Base-by-base conservation (phyloP, 2,888 invertebrate species). In the Drosophila eohydei region DNA sequence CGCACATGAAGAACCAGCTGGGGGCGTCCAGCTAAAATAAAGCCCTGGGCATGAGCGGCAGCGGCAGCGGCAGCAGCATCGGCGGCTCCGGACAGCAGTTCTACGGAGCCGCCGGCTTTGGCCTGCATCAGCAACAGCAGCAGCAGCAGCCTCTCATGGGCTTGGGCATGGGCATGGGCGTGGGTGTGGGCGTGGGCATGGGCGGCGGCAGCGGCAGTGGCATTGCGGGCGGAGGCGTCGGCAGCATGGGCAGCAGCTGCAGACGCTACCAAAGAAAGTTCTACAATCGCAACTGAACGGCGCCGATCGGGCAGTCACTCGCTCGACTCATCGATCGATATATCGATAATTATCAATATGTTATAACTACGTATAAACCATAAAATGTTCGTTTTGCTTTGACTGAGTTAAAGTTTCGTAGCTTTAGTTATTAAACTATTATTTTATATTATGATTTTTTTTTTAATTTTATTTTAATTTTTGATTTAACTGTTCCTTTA, bases 1-100 rank as follows among this genome's bases (percentile, higher is more conserved):
- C 92, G 54, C 93, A 93, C 69, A 92, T 93, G 92, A 93, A 93
- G 82, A 92, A 91, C 61, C 90, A 92, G 44, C 72, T 93, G 66
- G 93, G 93, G 40, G 92, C 93, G 78, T 92, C 93, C 81, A 93
- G 93, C 92, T 93, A 93, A 93, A 92, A 92, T 86, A 92, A 91
- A 92, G 92, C 92, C 89, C 70, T 83, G 66, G 81, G 88, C 82
- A 90, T 90, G 90, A 77, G 81, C 81, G 62, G 80, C 77, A 70
- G 85, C 71, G 72, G 88, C 74, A 30, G 67, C 54, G 63, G 62
- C 52, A 48, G 54, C 12, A n/a, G 64, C 50, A 16, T 30, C 51
- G 54, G 68, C 28, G 58, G 79, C 63, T 74, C 67, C 62, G 60
- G 72, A 38, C 83, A 80, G 71, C 88, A 88, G 59, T 88, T 83